Evolutionary conservation across 2,797 vertebrate genomes (phyloP).

Genomic region (Phoeniculus purpureus): DNA sequence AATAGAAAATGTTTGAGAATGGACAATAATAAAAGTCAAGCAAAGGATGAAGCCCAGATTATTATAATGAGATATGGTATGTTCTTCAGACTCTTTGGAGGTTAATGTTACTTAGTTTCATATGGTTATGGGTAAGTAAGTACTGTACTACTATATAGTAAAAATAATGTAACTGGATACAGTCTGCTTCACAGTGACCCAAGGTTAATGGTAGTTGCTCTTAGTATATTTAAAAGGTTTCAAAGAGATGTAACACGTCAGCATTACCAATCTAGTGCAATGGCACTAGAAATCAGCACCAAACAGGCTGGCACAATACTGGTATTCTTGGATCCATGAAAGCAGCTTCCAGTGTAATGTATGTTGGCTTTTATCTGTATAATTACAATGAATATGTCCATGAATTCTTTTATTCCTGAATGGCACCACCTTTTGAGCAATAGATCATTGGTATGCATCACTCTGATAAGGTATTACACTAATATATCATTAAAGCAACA

Average conservation of each 20-base stretch:
- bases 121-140: conserved; percentile 74
- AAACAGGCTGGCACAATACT: conserved; percentile 2
- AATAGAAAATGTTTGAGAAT: conserved; percentile 70
- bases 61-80: conserved; percentile 62
- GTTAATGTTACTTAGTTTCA: conserved; percentile 77
- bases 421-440: conserved; percentile 73
- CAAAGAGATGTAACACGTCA: conserved; percentile 65
- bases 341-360: conserved; percentile 50
- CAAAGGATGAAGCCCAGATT: conserved; percentile 73
- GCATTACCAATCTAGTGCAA: conserved; percentile 47
- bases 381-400: conserved; percentile 64
- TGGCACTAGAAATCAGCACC: conserved; percentile 8
- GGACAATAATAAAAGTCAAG: conserved; percentile 79
- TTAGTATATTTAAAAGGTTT: conserved; percentile 74
- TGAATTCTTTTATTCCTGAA: conserved; percentile 76
- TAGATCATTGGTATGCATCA: conserved; percentile 74
- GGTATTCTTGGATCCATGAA: conserved; percentile 28
- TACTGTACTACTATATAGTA: conserved; percentile 67
- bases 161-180: conserved; percentile 75
- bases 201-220: conserved; percentile 68
- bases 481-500: conserved; percentile 80
- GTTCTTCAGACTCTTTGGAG: conserved; percentile 65
- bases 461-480: conserved; percentile 76
- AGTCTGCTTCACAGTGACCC: conserved; percentile 65
- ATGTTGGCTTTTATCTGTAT: conserved; percentile 66